Evolutionary conservation across 2,113 vertebrate genomes (phyloP), one percentile per base, ranked within the genome.

Genomic region (Sylvilagus bachmani): DNA sequence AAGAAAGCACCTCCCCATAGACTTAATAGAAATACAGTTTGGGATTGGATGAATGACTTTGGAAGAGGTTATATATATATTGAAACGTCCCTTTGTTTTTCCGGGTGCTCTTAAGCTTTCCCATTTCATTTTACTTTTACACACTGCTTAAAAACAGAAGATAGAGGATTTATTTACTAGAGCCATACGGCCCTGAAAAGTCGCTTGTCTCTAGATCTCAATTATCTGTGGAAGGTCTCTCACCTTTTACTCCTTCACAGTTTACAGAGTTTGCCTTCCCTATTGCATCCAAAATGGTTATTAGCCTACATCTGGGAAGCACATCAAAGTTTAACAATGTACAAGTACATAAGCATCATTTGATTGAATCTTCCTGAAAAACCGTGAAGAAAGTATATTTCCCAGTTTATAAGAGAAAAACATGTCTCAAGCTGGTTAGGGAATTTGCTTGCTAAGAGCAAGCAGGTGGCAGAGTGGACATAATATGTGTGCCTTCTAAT

Each of bases 281-380:
- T 31, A 12, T 61, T 75, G 66, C 53, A 51, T 90, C 71, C 3
- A 19, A 44, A 38, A 62, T 61, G 70, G 17, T 78, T n/a, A 9
- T 31, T 91, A 49, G 66, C 19, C 62, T 44, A 29, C 33, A 12
- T 92, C 75, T 62, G 36, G 6, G 36, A 0, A 51, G 13, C 8
- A 27, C 44, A 67, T 79, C 64, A 53, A 51, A 61, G 13, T 79
- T 94, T 86, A 84, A 80, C 3, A 44, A 77, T 3, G 44, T 51
- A 80, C 4, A 94, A 19, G 6, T 33, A 92, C 22, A 24, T 58
- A 66, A 83, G 13, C 10, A 29, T 66, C 73, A 38, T 93, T 92
- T 82, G 31, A 91, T 5, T 87, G 62, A 85, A 64, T 86, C 51
- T 8, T 89, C n/a, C 31, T 83, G 62, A 67, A 31, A 94, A 73